Evolutionary conservation across 2,797 vertebrate species (phyloP), one percentile per base, ranked within the genome.

Genomic region (Florisuga fusca): DNA sequence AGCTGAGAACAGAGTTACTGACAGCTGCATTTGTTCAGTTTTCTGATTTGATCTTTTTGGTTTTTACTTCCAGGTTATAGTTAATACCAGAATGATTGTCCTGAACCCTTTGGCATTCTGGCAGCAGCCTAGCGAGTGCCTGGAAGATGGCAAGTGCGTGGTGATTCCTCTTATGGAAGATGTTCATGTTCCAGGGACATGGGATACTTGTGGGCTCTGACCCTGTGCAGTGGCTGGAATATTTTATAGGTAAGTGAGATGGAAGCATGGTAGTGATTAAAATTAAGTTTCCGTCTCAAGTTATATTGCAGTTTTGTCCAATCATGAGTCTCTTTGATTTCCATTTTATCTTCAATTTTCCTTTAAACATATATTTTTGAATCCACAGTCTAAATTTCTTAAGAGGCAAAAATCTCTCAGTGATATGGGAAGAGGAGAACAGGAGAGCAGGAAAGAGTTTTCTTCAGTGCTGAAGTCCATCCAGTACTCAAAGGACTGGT

Each of bases 1-100:
- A 89, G 12, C 67, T 93, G 85, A 94, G 73, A 92, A 83, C 38
- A 68, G 34, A 36, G 57, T 54, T 91, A 34, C n/a, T 46, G 69
- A 38, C 21, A 77, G 36, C 48, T 62, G 7, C 8, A 6, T 69
- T 84, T 87, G 38, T 69, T 81, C 51, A 22, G 59, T 90, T 95
- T 93, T 74, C 79, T 91, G 66, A 66, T 82, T 69, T 63, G 36
- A 12, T 73, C 12, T 69, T 81, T 92, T 45, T 23, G 22, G 1
- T 19, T 20, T 92, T 94, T 78, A 29, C 22, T 63, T 81, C 38
- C 55, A 90, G 85, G 80, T 86, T 78, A 27, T 26, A 69, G 21
- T 33, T 86, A 84, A 58, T 69, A 36, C 33, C 31, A 43, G 73
- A 92, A 64, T 12, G 20, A 48, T 41, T 66, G 43, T 41, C 17